Percentiles rank a stretch among this genome's conserved stretches.
phyloP scores from a whole-genome alignment of 2,113 vertebrate genomes.

The Dipodomys merriami region DNA sequence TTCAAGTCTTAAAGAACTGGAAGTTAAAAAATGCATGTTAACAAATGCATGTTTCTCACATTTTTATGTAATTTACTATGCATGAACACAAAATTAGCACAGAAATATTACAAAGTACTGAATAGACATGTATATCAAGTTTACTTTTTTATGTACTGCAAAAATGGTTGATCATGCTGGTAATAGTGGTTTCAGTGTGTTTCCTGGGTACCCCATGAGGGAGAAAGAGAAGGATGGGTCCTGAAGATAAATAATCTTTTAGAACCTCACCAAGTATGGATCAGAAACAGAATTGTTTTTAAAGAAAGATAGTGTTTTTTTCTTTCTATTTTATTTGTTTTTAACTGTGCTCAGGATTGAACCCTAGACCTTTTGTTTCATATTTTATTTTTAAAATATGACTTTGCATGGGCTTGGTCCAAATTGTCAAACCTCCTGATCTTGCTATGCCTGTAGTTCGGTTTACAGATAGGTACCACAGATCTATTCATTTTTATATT shows the following conservation, averaged over 20 bases:
- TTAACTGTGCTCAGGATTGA: too few relatives aligned
- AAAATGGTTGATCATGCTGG: not conserved
- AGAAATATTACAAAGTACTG: not conserved
- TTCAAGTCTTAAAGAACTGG: not conserved
- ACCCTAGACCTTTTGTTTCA: too few relatives aligned
- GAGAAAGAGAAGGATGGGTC: accelerated
- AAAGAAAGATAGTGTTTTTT: not conserved
- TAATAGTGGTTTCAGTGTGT: not conserved
- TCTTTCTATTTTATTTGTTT: not conserved
- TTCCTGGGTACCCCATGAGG: too few relatives aligned
- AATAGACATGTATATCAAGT: not conserved
- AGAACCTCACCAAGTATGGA: not conserved
- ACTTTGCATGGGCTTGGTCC: too few relatives aligned
- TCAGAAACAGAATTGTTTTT: not conserved
- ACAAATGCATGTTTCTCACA: not conserved
- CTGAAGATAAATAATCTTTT: not conserved
- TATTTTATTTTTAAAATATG: too few relatives aligned
- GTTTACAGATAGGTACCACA: too few relatives aligned
- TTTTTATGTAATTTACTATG: not conserved
- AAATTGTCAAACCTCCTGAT: too few relatives aligned
- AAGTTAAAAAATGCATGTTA: not conserved
- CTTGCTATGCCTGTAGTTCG: too few relatives aligned
- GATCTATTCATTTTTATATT: not conserved
- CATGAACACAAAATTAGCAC: not conserved
- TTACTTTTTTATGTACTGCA: not conserved